These are phyloP conservation scores for Pycnonotus jocosus DNA, from an alignment of 2,113 vertebrate species.

Conservation along the genomic window DNA sequence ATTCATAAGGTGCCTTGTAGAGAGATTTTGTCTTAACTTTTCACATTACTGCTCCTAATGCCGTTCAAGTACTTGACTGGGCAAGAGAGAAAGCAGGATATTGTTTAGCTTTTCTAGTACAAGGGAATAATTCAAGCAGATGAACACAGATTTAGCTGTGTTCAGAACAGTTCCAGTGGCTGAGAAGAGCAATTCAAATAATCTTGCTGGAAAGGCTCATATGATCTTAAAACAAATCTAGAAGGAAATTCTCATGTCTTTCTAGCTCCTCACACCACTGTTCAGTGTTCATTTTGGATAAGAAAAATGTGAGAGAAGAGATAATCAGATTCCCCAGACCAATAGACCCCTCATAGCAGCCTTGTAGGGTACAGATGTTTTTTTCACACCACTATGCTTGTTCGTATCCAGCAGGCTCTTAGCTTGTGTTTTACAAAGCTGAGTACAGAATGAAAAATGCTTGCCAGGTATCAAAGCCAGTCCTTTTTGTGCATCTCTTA, in stretches of 20 bases:
- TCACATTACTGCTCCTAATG: not conserved
- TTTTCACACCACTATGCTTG: not conserved
- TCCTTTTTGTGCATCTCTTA: not conserved
- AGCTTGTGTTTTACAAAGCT: slow-evolving; percentile 15
- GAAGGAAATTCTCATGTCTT: not conserved
- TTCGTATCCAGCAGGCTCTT: not conserved
- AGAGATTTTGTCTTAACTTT: not conserved
- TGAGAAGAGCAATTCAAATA: not conserved
- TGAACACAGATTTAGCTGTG: not conserved
- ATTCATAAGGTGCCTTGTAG: not conserved
- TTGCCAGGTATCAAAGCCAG: not conserved
- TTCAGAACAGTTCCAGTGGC: not conserved
- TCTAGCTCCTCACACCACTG: not conserved
- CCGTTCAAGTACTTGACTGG: not conserved
- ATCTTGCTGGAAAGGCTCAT: not conserved
- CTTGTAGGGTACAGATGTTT: not conserved
- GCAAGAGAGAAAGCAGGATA: not conserved
- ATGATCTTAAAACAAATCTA: not conserved
- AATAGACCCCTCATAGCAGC: not conserved
- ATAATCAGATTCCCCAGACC: not conserved
- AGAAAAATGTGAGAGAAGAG: slow-evolving; percentile 3
- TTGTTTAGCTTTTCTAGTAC: not conserved
- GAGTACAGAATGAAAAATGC: slow-evolving; percentile 5
- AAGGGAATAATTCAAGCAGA: not conserved
- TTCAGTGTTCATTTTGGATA: not conserved